phyloP scores from a whole-genome alignment of 2,888 invertebrate species.

The Schrankia costaestrigalis region DNA sequence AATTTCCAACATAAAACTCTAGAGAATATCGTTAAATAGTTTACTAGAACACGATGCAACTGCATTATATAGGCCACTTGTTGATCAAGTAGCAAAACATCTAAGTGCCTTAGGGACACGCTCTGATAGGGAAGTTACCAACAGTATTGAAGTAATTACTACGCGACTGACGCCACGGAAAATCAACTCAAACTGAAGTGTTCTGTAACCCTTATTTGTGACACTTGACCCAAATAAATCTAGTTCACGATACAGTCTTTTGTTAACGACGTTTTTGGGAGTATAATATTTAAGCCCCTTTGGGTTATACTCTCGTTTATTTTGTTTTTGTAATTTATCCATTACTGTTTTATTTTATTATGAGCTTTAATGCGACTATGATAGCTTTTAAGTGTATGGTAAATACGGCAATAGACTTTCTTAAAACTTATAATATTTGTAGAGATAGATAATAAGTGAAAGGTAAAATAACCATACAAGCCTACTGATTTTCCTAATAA shows the following conservation, averaged over 20 bases:
- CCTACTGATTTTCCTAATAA: no score
- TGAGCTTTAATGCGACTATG: background rate
- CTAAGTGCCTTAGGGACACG: conserved; percentile 22
- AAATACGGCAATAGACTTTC: background rate
- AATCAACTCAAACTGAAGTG: conserved; percentile 12
- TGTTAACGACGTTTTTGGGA: conserved; percentile 13
- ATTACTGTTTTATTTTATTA: conserved; percentile 1
- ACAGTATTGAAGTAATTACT: conserved; percentile 28
- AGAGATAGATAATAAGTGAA: no score
- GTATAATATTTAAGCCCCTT: conserved; percentile 5
- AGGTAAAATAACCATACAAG: no score
- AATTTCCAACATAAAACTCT: no score
- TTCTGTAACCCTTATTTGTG: conserved; percentile 36
- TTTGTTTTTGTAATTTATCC: no score
- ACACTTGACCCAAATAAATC: conserved; percentile 47
- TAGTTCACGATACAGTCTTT: conserved; percentile 25
- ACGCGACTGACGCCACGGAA: conserved; percentile 1
- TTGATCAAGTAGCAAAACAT: conserved; percentile 21
- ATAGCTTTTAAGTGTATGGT: no score
- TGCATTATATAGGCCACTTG: conserved; percentile 20
- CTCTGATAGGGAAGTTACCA: conserved; percentile 23
- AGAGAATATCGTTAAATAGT: conserved; percentile 5
- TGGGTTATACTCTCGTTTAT: no score
- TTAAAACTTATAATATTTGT: background rate
- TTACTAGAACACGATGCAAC: conserved; percentile 9